Conservation (phyloP, 2,113 vertebrate species). For the Lophius piscatorius region DNA sequence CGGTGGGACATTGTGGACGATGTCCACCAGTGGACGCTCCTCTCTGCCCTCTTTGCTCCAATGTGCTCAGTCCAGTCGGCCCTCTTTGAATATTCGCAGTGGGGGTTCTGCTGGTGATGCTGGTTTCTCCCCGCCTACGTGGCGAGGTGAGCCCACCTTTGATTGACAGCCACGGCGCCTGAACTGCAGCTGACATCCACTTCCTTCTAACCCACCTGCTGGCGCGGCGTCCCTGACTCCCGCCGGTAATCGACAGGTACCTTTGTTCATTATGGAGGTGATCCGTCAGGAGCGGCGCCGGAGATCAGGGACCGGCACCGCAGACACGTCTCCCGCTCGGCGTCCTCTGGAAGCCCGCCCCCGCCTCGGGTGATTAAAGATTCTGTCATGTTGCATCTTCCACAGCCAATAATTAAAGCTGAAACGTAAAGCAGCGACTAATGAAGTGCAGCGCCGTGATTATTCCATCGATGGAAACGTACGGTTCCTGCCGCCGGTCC, state of each 20-base stretch:
- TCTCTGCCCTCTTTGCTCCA: slow-evolving; percentile 60
- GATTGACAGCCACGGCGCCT: slow-evolving; percentile 44
- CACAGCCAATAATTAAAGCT: slow-evolving; percentile 81
- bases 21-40: slow-evolving; percentile 43
- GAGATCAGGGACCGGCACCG: slow-evolving; percentile 74
- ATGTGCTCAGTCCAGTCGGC: slow-evolving; percentile 70
- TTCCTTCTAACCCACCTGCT: slow-evolving; percentile 55
- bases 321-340: slow-evolving; percentile 64
- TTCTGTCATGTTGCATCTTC: slow-evolving; percentile 73
- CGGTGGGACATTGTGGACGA: no score
- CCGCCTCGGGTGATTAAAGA: slow-evolving; percentile 75
- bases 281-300: slow-evolving; percentile 69
- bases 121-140: slow-evolving; percentile 28
- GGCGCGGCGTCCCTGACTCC: slow-evolving; percentile 56
- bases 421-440: slow-evolving; percentile 78
- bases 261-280: slow-evolving; percentile 73
- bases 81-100: slow-evolving; percentile 66
- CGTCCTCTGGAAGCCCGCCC: slow-evolving; percentile 74
- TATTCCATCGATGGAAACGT: slow-evolving; percentile 77
- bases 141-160: slow-evolving; percentile 41
- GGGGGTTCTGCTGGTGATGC: slow-evolving; percentile 38
- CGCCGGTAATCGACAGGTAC: slow-evolving; percentile 70
- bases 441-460: slow-evolving; percentile 80
- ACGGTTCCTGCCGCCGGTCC: slow-evolving; percentile 38
- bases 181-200: slow-evolving; percentile 30